Evolutionary conservation across 2,113 vertebrate genomes (phyloP).

Genomic region (Colaptes auratus): DNA sequence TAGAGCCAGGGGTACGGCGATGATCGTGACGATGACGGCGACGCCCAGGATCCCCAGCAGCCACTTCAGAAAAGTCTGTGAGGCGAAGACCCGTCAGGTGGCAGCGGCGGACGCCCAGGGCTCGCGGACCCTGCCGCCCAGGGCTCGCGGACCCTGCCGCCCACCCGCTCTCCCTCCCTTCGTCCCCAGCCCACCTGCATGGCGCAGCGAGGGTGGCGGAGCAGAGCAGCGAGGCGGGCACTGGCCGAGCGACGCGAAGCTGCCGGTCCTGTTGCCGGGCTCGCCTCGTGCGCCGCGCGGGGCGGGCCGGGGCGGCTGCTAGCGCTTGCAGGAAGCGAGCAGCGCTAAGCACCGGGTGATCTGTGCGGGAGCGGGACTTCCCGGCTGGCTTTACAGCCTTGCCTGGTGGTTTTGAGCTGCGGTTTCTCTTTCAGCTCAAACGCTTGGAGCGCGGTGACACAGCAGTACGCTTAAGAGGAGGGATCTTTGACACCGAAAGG

Average conservation of each 20-base stretch:
- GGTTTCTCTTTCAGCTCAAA: accelerated
- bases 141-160: too few species aligned
- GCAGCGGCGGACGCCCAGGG: not conserved
- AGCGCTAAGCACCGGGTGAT: accelerated
- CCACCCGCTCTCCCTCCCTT: not conserved
- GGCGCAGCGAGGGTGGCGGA: not conserved
- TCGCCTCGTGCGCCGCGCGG: not conserved
- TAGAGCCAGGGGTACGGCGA: conserved; percentile 74
- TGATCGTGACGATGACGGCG: conserved; percentile 45
- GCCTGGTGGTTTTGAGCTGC: accelerated
- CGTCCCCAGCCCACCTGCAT: not conserved
- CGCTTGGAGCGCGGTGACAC: not conserved
- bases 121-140: too few species aligned
- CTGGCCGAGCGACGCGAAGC: too few species aligned
- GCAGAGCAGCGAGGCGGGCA: not conserved
- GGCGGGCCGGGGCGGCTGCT: not conserved
- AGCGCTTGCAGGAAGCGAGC: not conserved
- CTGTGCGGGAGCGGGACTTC: not conserved
- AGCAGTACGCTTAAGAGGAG: not conserved
- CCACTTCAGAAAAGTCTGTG: conserved; percentile 75
- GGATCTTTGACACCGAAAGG: not conserved
- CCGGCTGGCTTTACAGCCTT: not conserved
- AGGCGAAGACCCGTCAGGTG: not conserved
- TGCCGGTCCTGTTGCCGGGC: too few species aligned
- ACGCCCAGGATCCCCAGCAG: conserved; percentile 68